Percentiles rank a stretch among this genome's conserved stretches.
phyloP scores from a whole-genome alignment of 2,797 vertebrate genomes.

The Sebastes kiyomatsui region DNA sequence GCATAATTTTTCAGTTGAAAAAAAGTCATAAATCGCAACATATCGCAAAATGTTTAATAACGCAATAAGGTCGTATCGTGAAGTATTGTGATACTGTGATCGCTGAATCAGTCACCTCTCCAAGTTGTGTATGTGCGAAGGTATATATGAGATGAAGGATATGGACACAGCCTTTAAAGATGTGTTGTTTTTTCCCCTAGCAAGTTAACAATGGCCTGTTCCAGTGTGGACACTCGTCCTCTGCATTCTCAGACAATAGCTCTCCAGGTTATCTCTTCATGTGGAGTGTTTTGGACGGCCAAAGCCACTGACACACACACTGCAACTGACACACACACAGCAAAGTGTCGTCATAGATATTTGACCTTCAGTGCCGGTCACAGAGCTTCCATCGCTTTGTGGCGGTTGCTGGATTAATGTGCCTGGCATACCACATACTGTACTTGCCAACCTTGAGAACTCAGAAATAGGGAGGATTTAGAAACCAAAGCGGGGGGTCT shows the following conservation, averaged over 20 bases:
- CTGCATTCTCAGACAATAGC: constrained; percentile 62
- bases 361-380: constrained; percentile 43
- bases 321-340: constrained; percentile 15
- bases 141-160: neutral
- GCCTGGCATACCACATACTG: neutral
- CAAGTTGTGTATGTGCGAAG: too few relatives aligned
- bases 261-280: constrained; percentile 34
- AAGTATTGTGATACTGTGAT: too few relatives aligned
- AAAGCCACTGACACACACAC: constrained; percentile 10
- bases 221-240: constrained; percentile 22
- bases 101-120: too few relatives aligned
- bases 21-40: too few relatives aligned
- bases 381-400: constrained; percentile 18
- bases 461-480: too few relatives aligned
- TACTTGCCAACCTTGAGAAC: too few relatives aligned
- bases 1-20: too few relatives aligned
- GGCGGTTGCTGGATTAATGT: neutral
- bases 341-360: constrained; percentile 32
- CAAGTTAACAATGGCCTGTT: neutral
- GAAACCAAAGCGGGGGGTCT: too few relatives aligned
- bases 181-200: neutral
- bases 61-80: too few relatives aligned
- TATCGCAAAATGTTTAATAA: too few relatives aligned
- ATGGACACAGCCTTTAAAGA: neutral
- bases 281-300: constrained; percentile 24